A percentile compares a stretch with the other conserved stretches of the same genome.
Evolutionary conservation across 2,113 vertebrate genomes (phyloP).

Genomic region (Phaetusa simplex): DNA sequence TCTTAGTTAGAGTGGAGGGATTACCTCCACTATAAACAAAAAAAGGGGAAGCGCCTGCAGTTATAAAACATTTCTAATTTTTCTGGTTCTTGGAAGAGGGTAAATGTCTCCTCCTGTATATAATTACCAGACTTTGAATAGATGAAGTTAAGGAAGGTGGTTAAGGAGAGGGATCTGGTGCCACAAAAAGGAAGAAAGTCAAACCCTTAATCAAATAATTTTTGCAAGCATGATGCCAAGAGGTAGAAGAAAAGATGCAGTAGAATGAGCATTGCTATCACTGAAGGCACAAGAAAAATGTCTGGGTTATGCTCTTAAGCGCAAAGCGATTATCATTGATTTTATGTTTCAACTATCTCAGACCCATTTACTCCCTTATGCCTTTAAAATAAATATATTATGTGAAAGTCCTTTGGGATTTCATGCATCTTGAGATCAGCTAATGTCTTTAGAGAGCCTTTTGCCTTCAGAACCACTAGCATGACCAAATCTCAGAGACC

Average conservation of each 20-base stretch:
- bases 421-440: neutral
- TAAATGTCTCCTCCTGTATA: neutral
- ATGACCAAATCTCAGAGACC: neutral
- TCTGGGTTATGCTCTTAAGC: neutral
- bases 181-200: neutral
- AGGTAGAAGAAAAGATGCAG: neutral
- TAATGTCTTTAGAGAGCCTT: neutral
- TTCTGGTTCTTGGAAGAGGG: neutral
- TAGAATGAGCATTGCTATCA: neutral
- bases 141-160: neutral
- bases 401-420: neutral
- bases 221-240: neutral
- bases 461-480: neutral
- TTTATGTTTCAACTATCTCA: slow-evolving; percentile 42
- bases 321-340: neutral
- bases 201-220: neutral
- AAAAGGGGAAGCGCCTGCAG: neutral
- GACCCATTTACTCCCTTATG: slow-evolving; percentile 3
- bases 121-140: neutral
- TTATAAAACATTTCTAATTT: neutral
- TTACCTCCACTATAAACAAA: neutral
- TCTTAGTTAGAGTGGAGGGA: neutral
- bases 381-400: slow-evolving; percentile 19
- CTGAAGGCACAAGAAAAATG: neutral
- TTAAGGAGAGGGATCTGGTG: neutral